phyloP scores from a whole-genome alignment of 2,113 vertebrate species.

The Tauraco erythrolophus region DNA sequence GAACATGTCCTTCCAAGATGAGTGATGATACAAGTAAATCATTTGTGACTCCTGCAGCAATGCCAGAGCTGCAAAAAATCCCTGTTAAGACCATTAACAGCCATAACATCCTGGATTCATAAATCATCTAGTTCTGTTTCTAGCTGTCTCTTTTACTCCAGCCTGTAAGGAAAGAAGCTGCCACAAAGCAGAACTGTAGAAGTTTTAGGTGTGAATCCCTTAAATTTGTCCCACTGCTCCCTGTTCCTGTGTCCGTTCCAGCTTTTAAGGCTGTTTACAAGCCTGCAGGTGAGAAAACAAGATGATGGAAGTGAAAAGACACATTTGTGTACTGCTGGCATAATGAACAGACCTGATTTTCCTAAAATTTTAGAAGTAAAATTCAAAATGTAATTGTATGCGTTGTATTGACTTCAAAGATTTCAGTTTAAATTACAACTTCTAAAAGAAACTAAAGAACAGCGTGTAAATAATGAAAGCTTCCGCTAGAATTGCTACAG shows the following conservation, averaged over 20 bases:
- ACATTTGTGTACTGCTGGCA: neutral
- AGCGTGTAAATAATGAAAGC: neutral
- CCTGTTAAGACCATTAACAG: neutral
- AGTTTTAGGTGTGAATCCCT: neutral
- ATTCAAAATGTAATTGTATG: neutral
- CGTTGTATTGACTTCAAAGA: neutral
- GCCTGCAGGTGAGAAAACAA: neutral
- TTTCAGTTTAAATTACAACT: neutral
- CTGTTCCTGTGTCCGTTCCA: neutral
- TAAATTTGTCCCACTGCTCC: neutral
- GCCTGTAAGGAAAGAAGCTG: neutral
- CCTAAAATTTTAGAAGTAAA: neutral
- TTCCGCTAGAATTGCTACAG: neutral
- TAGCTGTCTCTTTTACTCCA: neutral
- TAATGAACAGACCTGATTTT: neutral
- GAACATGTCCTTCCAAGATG: neutral
- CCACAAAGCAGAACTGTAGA: neutral
- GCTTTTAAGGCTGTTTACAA: neutral
- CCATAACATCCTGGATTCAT: neutral
- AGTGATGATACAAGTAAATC: neutral
- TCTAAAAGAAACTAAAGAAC: neutral
- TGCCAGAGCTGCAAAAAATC: neutral
- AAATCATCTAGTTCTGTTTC: constrained; percentile 4
- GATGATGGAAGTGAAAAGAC: neutral
- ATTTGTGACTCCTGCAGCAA: neutral